Evolutionary conservation across 2,797 vertebrate genomes (phyloP), one percentile per base, ranked within the genome.

Genomic region (Sorex maritimensis): DNA sequence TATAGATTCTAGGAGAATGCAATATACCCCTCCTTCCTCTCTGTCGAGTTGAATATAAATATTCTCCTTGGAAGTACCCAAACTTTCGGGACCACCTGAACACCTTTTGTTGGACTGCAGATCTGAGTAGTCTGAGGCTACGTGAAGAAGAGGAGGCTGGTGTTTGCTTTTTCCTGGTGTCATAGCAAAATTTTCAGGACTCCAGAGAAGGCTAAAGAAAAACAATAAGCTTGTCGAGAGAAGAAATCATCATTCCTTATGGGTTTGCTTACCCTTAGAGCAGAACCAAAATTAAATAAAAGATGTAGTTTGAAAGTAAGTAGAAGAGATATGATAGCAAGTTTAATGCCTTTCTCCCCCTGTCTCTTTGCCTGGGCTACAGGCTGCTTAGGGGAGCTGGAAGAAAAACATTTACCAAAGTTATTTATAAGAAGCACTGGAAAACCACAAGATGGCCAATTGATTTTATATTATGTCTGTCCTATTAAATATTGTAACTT

Each of bases 391-490:
- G 11, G 17, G 28, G 23, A 81, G 2, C 28, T 63, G 19, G 30
- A 86, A 86, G 65, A 80, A 93, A 63, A 88, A 87, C 12, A n/a
- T 4, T 65, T 34, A 34, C 23, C 24, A 82, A 61, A 28, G 34
- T 90, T 93, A 79, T 85, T 92, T 92, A 34, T 81, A 90, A 86
- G 78, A 88, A 91, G 30, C 24, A 6, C n/a, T 19, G 74, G 11
- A 80, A 41, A 82, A 24, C 30, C 26, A 73, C 4, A 88, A 46
- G 78, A 86, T 92, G 65, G 12, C 14, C 4, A 72, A 58, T 52
- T 6, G 6, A 72, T 86, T 88, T 87, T 69, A 52, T 26, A 72
- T 72, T 14, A 46, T 88, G 88, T 9, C 23, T 74, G 89, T 34
- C 17, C 92, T 72, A 77, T 85, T 84, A 92, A 61, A 12, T 72